Evolutionary conservation across 2,113 vertebrate genomes (phyloP), one percentile per base, ranked within the genome.

Genomic region (Climacteris rufus): DNA sequence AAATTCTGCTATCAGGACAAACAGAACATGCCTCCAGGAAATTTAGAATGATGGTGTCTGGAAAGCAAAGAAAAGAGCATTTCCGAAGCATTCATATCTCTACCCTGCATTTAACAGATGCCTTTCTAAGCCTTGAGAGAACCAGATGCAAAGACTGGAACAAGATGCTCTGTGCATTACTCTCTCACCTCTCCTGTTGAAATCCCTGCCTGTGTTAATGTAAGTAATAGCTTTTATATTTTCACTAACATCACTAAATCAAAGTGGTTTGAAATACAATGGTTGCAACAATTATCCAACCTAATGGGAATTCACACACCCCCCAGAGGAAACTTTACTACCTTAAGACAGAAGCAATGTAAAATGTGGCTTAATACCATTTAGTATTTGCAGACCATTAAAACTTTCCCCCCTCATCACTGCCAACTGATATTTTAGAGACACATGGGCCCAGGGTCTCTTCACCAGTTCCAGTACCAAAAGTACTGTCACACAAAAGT

Each of bases 1-100:
- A 84, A 84, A 87, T 70, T 89, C 56, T 79, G 60, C 60, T 54
- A 91, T 79, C 49, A 84, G 64, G 61, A 82, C 33, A 75, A 78
- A 79, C 54, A 77, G 76, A 94, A 83, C 57, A 80, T 2, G 15
- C 21, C 15, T 78, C 31, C 78, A 85, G 78, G 78, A 94, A 90
- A 75, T 85, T 54, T 54, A 79, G 35, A 16, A 59, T 71, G 74
- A 54, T 11, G 31, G 13, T 63, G 25, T 33, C 65, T 85, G 37
- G 27, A 69, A 89, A 90, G 70, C 7, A 57, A 66, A 56, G 53
- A 61, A 39, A 45, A 53, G 5, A 78, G 31, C 20, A 69, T 90
- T 90, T 84, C 20, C 1, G 1, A 75, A 75, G 27, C 44, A 71
- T 54, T 75, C 13, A 3, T 45, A 39, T 47, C 59, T 84, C 42